Evolutionary conservation across 2,888 invertebrate genomes (phyloP), one percentile per base, ranked within the genome.

Genomic region (Agrotis puta): DNA sequence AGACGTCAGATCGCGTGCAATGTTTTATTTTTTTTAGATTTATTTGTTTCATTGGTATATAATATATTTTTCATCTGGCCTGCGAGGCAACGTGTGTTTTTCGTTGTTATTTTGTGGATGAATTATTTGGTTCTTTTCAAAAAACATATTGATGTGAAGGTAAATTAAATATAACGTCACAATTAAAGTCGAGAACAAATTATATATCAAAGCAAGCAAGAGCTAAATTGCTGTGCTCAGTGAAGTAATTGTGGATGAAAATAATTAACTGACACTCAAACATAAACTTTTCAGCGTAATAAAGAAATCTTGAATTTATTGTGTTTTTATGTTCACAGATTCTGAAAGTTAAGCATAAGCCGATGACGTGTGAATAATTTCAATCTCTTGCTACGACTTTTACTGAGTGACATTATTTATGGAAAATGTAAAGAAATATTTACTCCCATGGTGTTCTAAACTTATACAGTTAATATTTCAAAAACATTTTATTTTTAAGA

Each of bases 11-110:
- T 65, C 64, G 14, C 20, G 18, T 51, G 33, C 18, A 59, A 57
- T 58, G 14, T 64, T 45, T 22, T n/a, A 53, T 70, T 57, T 77
- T 57, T 54, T 14, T 53, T 39, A 47, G 24, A 58, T 72, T 64
- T 64, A 51, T 27, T 5, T 65, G 5, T 58, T 27, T 56, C 50
- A 68, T 51, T 33, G 24, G 39, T 39, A 39, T 39, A 11, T 39
- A 11, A 11, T 39, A 39, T 3, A 54, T 62, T 20, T 47, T 50
- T 58, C 45, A 20, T 48, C n/a, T 62, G n/a, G 43, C 3, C 9
- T 24, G 20, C 39, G 4, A 7, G 6, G 48, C 33, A n/a, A 43
- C 2, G 24, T 51, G 39, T 50, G 33, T 33, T 53, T 61, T 59
- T 54, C 6, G 43, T 70, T 62, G 20, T 24, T 50, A 58, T 18